These are phyloP conservation scores for Pterois miles DNA, from an alignment of 2,797 vertebrate species.

Conservation along the genomic window DNA sequence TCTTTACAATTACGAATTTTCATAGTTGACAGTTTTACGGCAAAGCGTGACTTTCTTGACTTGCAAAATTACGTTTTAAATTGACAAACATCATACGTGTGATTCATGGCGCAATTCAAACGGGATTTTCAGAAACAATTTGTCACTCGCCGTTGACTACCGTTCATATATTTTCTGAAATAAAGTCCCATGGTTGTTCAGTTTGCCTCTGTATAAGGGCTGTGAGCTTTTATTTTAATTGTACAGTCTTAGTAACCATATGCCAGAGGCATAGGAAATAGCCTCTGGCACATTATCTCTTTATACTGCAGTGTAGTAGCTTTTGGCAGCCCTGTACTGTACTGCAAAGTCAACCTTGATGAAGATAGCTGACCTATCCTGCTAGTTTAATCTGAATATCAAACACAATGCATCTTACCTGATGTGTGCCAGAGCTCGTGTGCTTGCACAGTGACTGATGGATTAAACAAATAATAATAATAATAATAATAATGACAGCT, in stretches of 20 bases:
- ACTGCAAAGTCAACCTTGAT: slow-evolving; percentile 16
- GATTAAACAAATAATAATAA: not conserved
- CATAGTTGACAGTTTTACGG: too few species aligned
- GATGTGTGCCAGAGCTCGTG: not conserved
- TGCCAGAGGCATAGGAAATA: too few species aligned
- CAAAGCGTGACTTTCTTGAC: too few species aligned
- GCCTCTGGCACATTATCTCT: not conserved
- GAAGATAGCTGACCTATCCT: slow-evolving; percentile 7
- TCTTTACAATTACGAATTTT: too few species aligned
- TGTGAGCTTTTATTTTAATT: not conserved
- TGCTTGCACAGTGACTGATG: not conserved
- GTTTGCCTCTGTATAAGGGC: too few species aligned
- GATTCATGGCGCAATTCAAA: too few species aligned
- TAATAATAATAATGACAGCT: not conserved
- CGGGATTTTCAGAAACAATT: too few species aligned
- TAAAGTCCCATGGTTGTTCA: too few species aligned
- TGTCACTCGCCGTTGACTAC: too few species aligned
- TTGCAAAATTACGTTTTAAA: too few species aligned
- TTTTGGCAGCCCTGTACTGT: slow-evolving; percentile 11
- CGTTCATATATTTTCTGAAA: too few species aligned
- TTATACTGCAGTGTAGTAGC: slow-evolving; percentile 1
- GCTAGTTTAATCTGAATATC: slow-evolving; percentile 1
- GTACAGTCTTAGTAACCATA: not conserved
- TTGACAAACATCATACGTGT: too few species aligned
- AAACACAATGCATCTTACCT: slow-evolving; percentile 3